Evolutionary conservation across 2,797 vertebrate genomes (phyloP), one percentile per base, ranked within the genome.

Genomic region (Phataginus tricuspis): DNA sequence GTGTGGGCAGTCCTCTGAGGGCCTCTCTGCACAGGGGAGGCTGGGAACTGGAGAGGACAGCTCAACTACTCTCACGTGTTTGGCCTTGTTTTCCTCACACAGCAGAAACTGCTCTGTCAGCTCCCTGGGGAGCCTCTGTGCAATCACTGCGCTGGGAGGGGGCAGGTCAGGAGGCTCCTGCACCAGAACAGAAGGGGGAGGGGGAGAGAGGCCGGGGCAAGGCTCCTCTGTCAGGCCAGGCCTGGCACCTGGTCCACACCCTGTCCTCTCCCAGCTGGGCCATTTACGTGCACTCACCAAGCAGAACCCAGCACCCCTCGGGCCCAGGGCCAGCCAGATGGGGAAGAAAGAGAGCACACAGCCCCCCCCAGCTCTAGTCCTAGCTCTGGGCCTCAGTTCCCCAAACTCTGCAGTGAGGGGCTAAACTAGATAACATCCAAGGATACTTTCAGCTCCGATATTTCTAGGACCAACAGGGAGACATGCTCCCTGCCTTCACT

Each of bases 31-130:
- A 0, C 37, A 39, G 21, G 2, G 69, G 15, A 55, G 7, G 18
- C 68, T 82, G 49, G 29, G 69, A 74, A n/a, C 1, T 3, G 53
- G n/a, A 61, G 45, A 82, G 19, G 21, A n/a, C 2, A 0, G 9
- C 78, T 92, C 31, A 45, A 78, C 34, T 31, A 2, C 37, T n/a
- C 49, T 42, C 82, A 55, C 4, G 0, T 57, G 19, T 64, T 64
- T 55, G 72, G 55, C 86, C 88, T 93, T 94, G 57, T 96, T 92
- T 95, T 68, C 88, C 68, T 92, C 75, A 37, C 64, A 82, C n/a
- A 91, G 83, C 87, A 93, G 25, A 87, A 93, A 37, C 1, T 97
- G 95, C 93, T 87, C 4, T 0, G 42, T 97, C 96, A 97, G 97
- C 94, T 87, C 92, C 93, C 72, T 37, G 78, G 82, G 64, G 78